A percentile compares a stretch with the other conserved stretches of the same genome.
Conservation (phyloP, 1,140 invertebrate species). For the Drosophila mayri region DNA sequence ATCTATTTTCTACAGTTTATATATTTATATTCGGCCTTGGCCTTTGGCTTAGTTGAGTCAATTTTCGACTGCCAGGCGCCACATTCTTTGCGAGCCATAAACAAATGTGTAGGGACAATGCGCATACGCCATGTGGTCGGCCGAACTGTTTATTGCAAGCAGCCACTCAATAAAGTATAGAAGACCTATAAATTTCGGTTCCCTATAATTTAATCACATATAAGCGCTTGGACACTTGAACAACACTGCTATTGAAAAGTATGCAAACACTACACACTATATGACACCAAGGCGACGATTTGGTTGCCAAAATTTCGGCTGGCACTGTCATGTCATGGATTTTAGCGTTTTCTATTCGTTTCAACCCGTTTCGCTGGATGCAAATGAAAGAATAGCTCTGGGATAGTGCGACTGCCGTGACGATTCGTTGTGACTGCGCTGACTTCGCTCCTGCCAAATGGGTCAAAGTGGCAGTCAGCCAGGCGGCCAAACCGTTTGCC, state of each 20-base stretch:
- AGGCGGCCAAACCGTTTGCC: conserved; percentile 75
- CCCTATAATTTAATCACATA: conserved; percentile 41
- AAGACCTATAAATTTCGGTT: conserved; percentile 51
- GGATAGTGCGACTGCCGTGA: conserved; percentile 38
- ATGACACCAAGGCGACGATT: not conserved
- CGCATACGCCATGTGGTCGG: conserved; percentile 44
- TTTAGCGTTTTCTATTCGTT: conserved; percentile 32
- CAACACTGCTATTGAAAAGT: conserved; percentile 33
- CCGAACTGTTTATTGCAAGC: conserved; percentile 63
- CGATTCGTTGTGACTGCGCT: conserved; percentile 54
- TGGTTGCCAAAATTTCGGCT: conserved; percentile 8
- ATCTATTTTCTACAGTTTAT: conserved; percentile 1
- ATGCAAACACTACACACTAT: conserved; percentile 3
- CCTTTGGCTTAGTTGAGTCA: not conserved
- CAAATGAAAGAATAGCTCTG: conserved; percentile 33
- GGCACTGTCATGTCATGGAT: conserved; percentile 27
- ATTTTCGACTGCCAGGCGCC: conserved; percentile 52
- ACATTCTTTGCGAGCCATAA: conserved; percentile 38
- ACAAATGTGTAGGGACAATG: conserved; percentile 64
- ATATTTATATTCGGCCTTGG: conserved; percentile 16
- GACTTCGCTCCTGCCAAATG: conserved; percentile 76
- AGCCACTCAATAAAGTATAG: conserved; percentile 69
- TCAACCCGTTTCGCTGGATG: conserved; percentile 35
- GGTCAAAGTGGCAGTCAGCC: conserved; percentile 81
- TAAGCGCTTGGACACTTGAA: conserved; percentile 7